phyloP scores from a whole-genome alignment of 2,113 vertebrate genomes.

The Grammomys dolichurus region DNA sequence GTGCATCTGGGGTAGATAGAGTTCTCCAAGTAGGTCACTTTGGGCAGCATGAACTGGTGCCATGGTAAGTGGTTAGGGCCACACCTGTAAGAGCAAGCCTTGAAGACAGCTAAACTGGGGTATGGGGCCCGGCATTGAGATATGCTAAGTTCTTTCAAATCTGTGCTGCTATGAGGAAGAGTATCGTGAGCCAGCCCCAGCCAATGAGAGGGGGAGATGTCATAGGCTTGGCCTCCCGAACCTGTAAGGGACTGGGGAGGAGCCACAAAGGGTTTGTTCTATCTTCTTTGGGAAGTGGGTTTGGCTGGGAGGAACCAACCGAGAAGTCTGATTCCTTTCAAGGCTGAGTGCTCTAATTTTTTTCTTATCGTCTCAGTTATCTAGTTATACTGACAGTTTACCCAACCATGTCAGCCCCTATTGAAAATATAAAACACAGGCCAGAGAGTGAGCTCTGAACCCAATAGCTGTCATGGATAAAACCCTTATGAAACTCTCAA shows the following conservation, averaged over 20 bases:
- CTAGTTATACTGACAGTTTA: background rate
- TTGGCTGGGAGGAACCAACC: background rate
- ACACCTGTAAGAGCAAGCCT: background rate
- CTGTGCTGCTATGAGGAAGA: accelerated
- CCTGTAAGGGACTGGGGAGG: background rate
- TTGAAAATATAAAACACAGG: background rate
- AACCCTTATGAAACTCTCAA: background rate
- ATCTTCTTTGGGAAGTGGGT: background rate
- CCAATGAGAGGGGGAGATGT: background rate
- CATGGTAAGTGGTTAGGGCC: accelerated
- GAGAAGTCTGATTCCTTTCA: background rate
- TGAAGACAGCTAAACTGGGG: background rate
- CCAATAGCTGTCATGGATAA: background rate
- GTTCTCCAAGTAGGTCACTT: too few relatives aligned
- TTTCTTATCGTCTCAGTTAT: background rate
- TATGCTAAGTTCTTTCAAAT: background rate
- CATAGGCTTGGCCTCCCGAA: background rate
- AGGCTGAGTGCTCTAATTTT: background rate
- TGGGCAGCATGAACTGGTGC: background rate
- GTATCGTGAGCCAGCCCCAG: background rate
- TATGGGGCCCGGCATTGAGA: background rate
- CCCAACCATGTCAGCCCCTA: background rate
- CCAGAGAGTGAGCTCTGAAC: background rate
- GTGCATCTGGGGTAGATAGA: accelerated
- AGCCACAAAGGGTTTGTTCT: background rate